phyloP scores from a whole-genome alignment of 2,888 invertebrate genomes.

The Drosophila mulleri region DNA sequence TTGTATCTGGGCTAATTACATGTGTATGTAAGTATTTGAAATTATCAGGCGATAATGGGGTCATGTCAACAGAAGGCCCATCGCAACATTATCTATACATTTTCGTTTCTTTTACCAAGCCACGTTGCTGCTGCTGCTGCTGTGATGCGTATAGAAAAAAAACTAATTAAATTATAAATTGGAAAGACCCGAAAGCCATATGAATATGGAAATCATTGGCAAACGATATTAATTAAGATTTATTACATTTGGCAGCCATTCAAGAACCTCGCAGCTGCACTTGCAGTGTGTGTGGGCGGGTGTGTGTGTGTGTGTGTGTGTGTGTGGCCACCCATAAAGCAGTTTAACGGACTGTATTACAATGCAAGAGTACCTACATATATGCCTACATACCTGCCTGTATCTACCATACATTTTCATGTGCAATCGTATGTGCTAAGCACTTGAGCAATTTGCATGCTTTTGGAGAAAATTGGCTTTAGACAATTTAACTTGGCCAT shows the following conservation, averaged over 20 bases:
- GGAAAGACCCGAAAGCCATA: conserved; percentile 47
- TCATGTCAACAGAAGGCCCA: conserved; percentile 71
- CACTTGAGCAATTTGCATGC: conserved; percentile 60
- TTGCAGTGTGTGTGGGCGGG: background rate
- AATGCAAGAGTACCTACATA: conserved; percentile 14
- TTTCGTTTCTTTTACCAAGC: conserved; percentile 39
- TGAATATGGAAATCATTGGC: conserved; percentile 65
- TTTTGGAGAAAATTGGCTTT: conserved; percentile 56
- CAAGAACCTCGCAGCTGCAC: conserved; percentile 34
- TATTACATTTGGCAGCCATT: conserved; percentile 66
- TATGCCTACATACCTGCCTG: background rate
- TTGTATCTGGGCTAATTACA: conserved; percentile 70
- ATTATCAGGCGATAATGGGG: conserved; percentile 76
- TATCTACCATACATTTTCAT: background rate
- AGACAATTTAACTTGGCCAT: conserved; percentile 59
- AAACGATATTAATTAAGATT: conserved; percentile 74
- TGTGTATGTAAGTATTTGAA: conserved; percentile 56
- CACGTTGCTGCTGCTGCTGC: conserved; percentile 5
- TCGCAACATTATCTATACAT: conserved; percentile 55
- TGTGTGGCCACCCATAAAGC: conserved; percentile 43
- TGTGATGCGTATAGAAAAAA: conserved; percentile 39
- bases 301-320: background rate
- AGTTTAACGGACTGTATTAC: conserved; percentile 22
- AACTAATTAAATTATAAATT: conserved; percentile 70
- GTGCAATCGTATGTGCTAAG: conserved; percentile 15